Percentiles rank a stretch among this genome's conserved stretches.
These are phyloP conservation scores for Grantiella picta DNA, from an alignment of 2,113 vertebrate species.

Conservation along the genomic window DNA sequence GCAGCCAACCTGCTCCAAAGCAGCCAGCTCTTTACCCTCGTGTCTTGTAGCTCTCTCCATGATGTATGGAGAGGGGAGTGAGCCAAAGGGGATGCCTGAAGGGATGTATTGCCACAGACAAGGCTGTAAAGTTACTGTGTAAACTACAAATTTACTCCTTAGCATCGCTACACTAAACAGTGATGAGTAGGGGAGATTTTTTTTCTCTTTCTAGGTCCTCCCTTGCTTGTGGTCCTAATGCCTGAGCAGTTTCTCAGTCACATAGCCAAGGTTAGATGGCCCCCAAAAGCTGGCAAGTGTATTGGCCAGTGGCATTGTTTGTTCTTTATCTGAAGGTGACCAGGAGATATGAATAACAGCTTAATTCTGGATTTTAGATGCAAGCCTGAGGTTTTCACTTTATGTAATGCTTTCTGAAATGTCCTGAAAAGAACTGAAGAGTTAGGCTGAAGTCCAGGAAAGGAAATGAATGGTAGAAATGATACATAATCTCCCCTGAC, in stretches of 20 bases:
- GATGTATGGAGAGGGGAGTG: background rate
- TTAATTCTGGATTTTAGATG: conserved; percentile 35
- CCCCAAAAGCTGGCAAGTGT: background rate
- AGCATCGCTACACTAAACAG: background rate
- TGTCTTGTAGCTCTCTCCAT: background rate
- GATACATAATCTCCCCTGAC: conserved; percentile 54
- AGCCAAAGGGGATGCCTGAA: background rate
- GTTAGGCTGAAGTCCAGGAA: conserved; percentile 62
- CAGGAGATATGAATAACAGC: conserved; percentile 6
- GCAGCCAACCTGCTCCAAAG: background rate
- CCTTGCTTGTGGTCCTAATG: background rate
- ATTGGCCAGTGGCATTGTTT: background rate
- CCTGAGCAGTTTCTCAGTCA: background rate
- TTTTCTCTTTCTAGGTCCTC: background rate
- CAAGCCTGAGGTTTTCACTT: conserved; percentile 46
- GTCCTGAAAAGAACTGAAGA: conserved; percentile 61
- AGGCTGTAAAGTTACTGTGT: background rate
- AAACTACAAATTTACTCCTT: background rate
- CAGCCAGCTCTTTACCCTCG: background rate
- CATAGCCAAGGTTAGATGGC: background rate
- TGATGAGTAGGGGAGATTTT: background rate
- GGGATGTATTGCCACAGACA: background rate
- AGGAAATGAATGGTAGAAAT: conserved; percentile 59
- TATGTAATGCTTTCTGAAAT: conserved; percentile 60
- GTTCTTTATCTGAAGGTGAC: conserved; percentile 9